These are phyloP conservation scores for Sesia apiformis DNA, from an alignment of 2,888 invertebrate genomes.

Conservation along the genomic window DNA sequence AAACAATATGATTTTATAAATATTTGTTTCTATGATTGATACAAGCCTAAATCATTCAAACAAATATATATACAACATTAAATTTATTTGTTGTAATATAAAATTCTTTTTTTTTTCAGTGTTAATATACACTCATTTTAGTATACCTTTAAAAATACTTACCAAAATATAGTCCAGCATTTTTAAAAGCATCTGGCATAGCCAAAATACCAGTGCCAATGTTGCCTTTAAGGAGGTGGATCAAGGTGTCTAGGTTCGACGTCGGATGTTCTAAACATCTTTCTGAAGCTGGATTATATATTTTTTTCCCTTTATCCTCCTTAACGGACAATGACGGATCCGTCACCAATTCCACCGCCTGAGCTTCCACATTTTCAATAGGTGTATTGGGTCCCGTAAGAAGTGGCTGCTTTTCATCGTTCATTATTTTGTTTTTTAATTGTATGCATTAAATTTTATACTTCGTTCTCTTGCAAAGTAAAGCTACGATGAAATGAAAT, in stretches of 20 bases:
- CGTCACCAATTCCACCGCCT: slow-evolving; percentile 44
- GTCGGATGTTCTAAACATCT: slow-evolving; percentile 85
- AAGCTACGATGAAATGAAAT: too few species aligned
- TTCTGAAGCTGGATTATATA: slow-evolving; percentile 77
- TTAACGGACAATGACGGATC: slow-evolving; percentile 26
- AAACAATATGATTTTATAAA: too few species aligned
- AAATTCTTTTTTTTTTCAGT: too few species aligned
- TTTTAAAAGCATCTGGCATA: slow-evolving; percentile 95
- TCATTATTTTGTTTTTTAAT: slow-evolving; percentile 49
- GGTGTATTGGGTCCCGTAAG: slow-evolving; percentile 63
- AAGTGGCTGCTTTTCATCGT: slow-evolving; percentile 81
- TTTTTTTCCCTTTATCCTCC: slow-evolving; percentile 35
- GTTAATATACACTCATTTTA: too few species aligned
- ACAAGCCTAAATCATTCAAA: too few species aligned
- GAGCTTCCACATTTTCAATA: slow-evolving; percentile 44
- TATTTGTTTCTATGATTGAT: too few species aligned
- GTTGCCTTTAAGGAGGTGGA: slow-evolving; percentile 82
- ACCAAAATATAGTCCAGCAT: slow-evolving; percentile 91
- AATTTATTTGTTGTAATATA: too few species aligned
- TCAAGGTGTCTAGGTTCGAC: slow-evolving; percentile 85
- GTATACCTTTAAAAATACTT: slow-evolving; percentile 15
- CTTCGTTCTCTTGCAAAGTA: too few species aligned
- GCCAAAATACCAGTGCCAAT: slow-evolving; percentile 96
- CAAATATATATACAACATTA: too few species aligned
- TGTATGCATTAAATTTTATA: too few species aligned